Evolutionary conservation across 2,113 vertebrate species (phyloP).

Genomic region (Pangasianodon gigas): DNA sequence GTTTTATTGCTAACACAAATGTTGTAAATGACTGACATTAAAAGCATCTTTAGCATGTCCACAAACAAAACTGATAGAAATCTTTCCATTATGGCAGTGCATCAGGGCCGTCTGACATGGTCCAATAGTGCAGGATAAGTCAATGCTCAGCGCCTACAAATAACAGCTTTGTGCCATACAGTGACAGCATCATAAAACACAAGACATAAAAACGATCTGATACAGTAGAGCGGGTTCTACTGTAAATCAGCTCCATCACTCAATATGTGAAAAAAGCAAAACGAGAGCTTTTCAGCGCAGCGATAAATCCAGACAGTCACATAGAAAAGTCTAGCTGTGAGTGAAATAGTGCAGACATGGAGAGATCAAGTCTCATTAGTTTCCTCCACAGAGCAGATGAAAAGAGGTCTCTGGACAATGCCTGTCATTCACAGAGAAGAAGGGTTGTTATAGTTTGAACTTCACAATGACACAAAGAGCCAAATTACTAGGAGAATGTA

Average conservation of each 20-base stretch:
- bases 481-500: not conserved
- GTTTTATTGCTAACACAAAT: not conserved
- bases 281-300: not conserved
- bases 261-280: not conserved
- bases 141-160: not conserved
- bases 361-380: constrained; percentile 42
- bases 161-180: not conserved
- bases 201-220: not conserved
- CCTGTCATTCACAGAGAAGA: constrained; percentile 30
- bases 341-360: constrained; percentile 36
- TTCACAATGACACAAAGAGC: constrained; percentile 24
- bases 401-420: constrained; percentile 32
- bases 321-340: constrained; percentile 22
- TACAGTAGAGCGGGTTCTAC: not conserved
- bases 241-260: constrained; percentile 17
- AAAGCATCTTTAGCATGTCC: not conserved
- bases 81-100: not conserved
- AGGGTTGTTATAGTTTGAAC: not conserved
- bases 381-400: constrained; percentile 22
- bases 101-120: not conserved
- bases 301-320: constrained; percentile 33
- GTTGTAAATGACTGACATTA: not conserved
- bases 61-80: not conserved
- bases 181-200: not conserved
- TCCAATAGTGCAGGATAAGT: not conserved